Evolutionary conservation across 2,888 invertebrate species (phyloP), one percentile per base, ranked within the genome.

Genomic region (Lacanobia oleracea): DNA sequence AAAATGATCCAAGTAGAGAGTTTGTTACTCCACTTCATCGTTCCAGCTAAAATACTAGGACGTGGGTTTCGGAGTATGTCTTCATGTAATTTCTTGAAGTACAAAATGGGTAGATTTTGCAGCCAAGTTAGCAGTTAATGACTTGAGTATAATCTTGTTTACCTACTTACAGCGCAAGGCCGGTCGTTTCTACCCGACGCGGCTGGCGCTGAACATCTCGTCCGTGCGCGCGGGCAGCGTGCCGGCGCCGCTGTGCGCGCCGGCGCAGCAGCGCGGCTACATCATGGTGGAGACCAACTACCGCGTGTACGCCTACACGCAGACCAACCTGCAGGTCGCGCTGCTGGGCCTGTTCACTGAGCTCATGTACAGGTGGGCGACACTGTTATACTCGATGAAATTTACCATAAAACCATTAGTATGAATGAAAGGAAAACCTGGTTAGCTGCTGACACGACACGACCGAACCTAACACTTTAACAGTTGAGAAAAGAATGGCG

Each of bases 261-360:
- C 54, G 23, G 61, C 77, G 54, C 90, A 91, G 64, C 96, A 81
- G 75, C 97, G 97, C 7, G 97, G 80, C 23, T 99, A 98, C 94
- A 97, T 99, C 84, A 96, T 99, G 61, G 98, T 99, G 33, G 99
- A 99, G 96, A 99, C 99, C 66, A 99, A 99, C 96, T 97, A 97
- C 91, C 96, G 99, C 86, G 97, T 99, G 18, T 99, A 99, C 93
- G 99, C 99, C 0, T 99, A 99, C 93, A 99, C 99, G 56, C 98
- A 98, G 95, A 98, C 98, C 75, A 97, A 98, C 89, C 97, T 99
- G 72, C 99, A 99, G 96, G 98, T 99, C 56, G 99, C 99, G 18
- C 96, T 99, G 78, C 96, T 99, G 43, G 99, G 98, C 0, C 96
- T 99, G 6, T 99, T 99, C 93, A 98, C 98, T 23, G 99, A 99